Base-by-base conservation (phyloP, 2,888 invertebrate genomes). In the Bombyx huttoni region DNA sequence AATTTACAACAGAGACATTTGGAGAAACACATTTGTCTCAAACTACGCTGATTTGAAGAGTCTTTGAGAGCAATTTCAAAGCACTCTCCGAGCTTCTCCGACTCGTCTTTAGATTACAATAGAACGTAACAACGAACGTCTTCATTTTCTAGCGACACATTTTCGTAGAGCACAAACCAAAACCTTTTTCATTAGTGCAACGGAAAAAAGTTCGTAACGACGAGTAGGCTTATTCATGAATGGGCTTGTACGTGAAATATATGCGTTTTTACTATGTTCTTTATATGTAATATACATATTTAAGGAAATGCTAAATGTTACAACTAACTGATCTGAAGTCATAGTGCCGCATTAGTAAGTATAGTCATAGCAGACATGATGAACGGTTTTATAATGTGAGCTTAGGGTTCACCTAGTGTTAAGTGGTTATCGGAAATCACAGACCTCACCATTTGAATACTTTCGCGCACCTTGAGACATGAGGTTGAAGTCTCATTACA, bases 1-100 rank as follows among this genome's bases (percentile, higher is more conserved):
- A 48, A 33, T 48, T 48, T 34, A 48, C 33, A 24, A 8, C 24
- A 33, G 51, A 47, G 51, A 46, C 53, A 51, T 52, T 50, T 46
- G 50, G 46, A 53, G 46, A 33, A 48, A 48, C 48, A 33, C 24
- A 48, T 48, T 48, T 33, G 14, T 53, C 48, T 47, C n/a, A 34
- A 48, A 48, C 8, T 48, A 48, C 48, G n/a, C 3, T 48, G n/a
- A 47, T 33, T 9, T 48, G 24, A 12, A 40, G 12, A 8, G 40
- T 40, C 40, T 40, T 40, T 40, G 40, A 40, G 12, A 40, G 7
- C 40, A 40, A 12, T 40, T 40, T 40, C 9, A 40, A 40, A 40
- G 12, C 40, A 12, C 40, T 40, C 40, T 24, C 24, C 24, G 24
- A 24, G 40, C 40, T 40, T 40, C 7, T 40, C 40, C 40, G 7